Percentiles rank a stretch among this genome's conserved stretches.
Conservation (phyloP, 1,140 invertebrate genomes). For the Pachypeltis micranthus region DNA sequence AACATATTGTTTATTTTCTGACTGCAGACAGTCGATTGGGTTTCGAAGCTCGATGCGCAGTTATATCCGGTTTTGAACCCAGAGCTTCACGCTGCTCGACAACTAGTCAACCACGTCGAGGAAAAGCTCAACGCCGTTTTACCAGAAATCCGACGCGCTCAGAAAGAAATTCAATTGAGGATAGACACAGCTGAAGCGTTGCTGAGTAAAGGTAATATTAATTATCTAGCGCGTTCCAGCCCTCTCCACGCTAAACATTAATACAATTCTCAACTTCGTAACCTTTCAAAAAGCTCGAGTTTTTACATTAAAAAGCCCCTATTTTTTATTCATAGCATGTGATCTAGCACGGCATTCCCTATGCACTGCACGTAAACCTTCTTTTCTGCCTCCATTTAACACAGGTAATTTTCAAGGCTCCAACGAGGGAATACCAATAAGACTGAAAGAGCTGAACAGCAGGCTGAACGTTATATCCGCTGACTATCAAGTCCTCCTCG, state of each 20-base stretch:
- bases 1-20: too few species aligned
- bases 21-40: conserved; percentile 60
- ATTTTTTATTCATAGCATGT: too few species aligned
- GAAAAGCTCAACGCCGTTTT: conserved; percentile 45
- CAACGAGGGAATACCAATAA: conserved; percentile 44
- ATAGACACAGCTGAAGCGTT: conserved; percentile 50
- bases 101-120: conserved; percentile 46
- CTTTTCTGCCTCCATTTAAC: conserved; percentile 14
- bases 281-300: too few species aligned
- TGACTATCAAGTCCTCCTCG: conserved; percentile 60
- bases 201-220: conserved; percentile 34
- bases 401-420: conserved; percentile 37
- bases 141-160: conserved; percentile 49
- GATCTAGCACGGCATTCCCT: too few species aligned
- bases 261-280: too few species aligned
- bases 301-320: too few species aligned
- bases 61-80: conserved; percentile 64
- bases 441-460: conserved; percentile 50
- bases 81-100: conserved; percentile 43
- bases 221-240: conserved; percentile 7
- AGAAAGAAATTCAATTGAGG: conserved; percentile 55
- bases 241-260: too few species aligned
- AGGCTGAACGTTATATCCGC: conserved; percentile 51
- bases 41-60: conserved; percentile 57
- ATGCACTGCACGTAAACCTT: too few species aligned